Base-by-base conservation (phyloP, 2,113 vertebrate genomes). In the Cebidichthys violaceus region DNA sequence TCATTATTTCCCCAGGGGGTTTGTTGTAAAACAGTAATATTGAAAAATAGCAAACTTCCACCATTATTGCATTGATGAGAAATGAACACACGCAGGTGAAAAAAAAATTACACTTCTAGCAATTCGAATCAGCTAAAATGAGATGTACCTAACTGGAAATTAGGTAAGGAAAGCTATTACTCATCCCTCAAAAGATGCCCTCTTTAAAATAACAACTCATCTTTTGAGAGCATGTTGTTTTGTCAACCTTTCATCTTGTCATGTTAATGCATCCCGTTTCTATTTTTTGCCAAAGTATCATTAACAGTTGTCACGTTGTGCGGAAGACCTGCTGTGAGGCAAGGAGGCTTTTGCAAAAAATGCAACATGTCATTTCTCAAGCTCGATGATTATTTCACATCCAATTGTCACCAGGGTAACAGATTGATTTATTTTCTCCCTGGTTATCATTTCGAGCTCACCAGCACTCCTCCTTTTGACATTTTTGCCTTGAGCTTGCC, bases 321-420 rank as follows among this genome's bases (percentile, higher is more conserved):
- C 90, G 88, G 93, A 94, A 91, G 90, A 93, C 95, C 95, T 93
- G 94, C 95, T 95, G 95, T 91, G 95, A 96, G 92, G 93, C 57
- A 57, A 45, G 96, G 95, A 96, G 94, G 92, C 11, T 94, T 95
- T 94, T 95, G 33, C 93, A 93, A 95, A 96, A 94, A 95, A 96
- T 96, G 94, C 94, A 95, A 91, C 95, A 93, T 96, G 95, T 88
- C 95, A 96, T 96, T 95, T 96, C 89, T 76, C 24, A 20, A 92
- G 92, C 87, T 92, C 92, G 73, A 70, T 94, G 89, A 92, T 93
- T 93, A 90, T 94, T 94, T 91, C 94, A 84, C 1, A 20, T 90
- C 95, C 91, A 77, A 93, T 76, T 84, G 86, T 99, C 96, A 94
- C 97, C 96, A 96, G 82, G 96, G 96, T 92, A 96, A 97, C 97